Percentiles rank a stretch among this genome's conserved stretches.
phyloP scores from a whole-genome alignment of 2,113 vertebrate genomes.

The Muntiacus reevesi region DNA sequence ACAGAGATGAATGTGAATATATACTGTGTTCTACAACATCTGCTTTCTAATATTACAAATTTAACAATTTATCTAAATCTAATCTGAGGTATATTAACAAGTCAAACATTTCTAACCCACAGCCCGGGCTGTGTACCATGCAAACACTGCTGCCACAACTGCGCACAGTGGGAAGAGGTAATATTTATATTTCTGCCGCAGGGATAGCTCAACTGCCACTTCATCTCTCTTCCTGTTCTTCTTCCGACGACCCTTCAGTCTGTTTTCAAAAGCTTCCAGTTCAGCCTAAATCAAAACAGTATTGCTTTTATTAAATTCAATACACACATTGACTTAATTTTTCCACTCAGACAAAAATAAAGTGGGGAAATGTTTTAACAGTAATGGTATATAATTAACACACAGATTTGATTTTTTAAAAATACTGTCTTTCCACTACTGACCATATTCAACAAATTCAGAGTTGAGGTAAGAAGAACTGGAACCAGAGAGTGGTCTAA shows the following conservation, averaged over 20 bases:
- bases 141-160: conserved; percentile 76
- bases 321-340: neutral
- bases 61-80: conserved; percentile 55
- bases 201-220: conserved; percentile 79
- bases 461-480: neutral
- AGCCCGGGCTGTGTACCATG: conserved; percentile 84
- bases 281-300: conserved; percentile 87
- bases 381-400: neutral
- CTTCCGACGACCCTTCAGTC: conserved; percentile 91
- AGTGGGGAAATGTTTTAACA: conserved; percentile 1
- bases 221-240: conserved; percentile 88
- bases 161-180: conserved; percentile 84
- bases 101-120: conserved; percentile 58
- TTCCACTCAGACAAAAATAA: conserved; percentile 37
- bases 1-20: conserved; percentile 40
- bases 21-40: conserved; percentile 17
- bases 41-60: conserved; percentile 52
- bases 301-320: conserved; percentile 40
- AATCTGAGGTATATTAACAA: conserved; percentile 67
- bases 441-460: neutral
- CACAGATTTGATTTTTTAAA: neutral
- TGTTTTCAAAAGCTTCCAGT: conserved; percentile 95
- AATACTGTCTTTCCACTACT: neutral
- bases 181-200: conserved; percentile 87
- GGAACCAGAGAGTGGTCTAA: neutral